phyloP scores from a whole-genome alignment of 2,888 invertebrate genomes.

The Bellardia bayeri region DNA sequence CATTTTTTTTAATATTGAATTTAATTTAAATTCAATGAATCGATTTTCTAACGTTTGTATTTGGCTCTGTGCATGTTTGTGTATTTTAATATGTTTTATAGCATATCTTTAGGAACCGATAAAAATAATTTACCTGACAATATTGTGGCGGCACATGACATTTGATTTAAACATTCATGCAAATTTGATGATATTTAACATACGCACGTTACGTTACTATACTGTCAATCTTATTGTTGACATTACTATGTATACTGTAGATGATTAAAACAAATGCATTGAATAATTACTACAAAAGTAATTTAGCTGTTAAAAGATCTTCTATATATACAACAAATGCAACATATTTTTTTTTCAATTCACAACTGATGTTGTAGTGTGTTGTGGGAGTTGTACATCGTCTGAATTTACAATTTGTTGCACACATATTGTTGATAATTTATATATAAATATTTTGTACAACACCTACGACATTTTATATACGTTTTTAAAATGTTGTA shows the following conservation, averaged over 20 bases:
- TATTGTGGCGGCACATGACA: slow-evolving; percentile 26
- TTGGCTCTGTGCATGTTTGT: not conserved
- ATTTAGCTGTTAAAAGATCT: too few relatives aligned
- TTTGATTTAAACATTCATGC: slow-evolving; percentile 43
- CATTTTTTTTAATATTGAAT: slow-evolving; percentile 9
- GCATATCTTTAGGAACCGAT: slow-evolving; percentile 14
- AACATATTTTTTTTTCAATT: too few relatives aligned
- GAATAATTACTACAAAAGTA: not conserved
- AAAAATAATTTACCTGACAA: slow-evolving; percentile 37
- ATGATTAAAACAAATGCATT: not conserved
- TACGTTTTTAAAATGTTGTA: too few relatives aligned
- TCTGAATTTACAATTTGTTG: too few relatives aligned
- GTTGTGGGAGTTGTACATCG: too few relatives aligned
- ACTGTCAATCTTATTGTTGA: slow-evolving; percentile 35
- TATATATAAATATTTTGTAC: too few relatives aligned
- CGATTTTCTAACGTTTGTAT: not conserved
- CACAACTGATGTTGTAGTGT: too few relatives aligned
- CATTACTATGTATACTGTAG: not conserved
- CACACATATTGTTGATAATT: too few relatives aligned
- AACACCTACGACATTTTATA: too few relatives aligned
- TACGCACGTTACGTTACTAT: not conserved
- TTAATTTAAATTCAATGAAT: slow-evolving; percentile 55
- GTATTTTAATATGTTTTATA: not conserved
- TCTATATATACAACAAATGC: too few relatives aligned
- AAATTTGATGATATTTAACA: slow-evolving; percentile 32